Percentiles rank a stretch among this genome's conserved stretches.
Conservation (phyloP, 2,888 invertebrate species). For the Cerastis leucographa region DNA sequence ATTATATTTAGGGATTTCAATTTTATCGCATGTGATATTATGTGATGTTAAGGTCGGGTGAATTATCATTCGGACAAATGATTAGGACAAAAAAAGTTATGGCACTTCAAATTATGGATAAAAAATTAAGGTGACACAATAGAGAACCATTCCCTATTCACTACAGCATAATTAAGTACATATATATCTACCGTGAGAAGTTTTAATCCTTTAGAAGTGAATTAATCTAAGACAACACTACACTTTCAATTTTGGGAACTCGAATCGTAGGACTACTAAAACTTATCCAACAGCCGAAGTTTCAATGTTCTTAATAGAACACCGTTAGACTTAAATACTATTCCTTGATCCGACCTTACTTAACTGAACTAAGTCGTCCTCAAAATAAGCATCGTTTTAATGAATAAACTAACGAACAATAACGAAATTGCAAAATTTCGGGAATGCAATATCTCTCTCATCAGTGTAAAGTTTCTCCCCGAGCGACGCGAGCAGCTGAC, state of each 20-base stretch:
- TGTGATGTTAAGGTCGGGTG: too few species aligned
- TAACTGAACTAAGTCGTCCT: neutral
- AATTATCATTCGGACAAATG: too few species aligned
- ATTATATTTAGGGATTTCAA: too few species aligned
- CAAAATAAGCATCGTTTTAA: neutral
- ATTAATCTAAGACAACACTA: too few species aligned
- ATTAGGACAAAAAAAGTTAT: too few species aligned
- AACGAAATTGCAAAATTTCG: slow-evolving; percentile 25
- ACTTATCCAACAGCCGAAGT: slow-evolving; percentile 10
- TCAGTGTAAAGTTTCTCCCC: slow-evolving; percentile 30
- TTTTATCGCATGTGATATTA: too few species aligned
- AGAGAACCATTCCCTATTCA: too few species aligned
- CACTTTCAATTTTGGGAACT: neutral
- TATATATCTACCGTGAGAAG: too few species aligned
- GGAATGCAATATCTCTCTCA: slow-evolving; percentile 26
- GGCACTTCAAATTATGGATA: too few species aligned
- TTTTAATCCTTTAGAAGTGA: too few species aligned
- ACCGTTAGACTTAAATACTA: neutral
- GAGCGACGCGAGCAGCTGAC: slow-evolving; percentile 35
- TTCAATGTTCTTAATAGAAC: slow-evolving; percentile 2
- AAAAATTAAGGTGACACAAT: too few species aligned
- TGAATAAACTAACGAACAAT: slow-evolving; percentile 11
- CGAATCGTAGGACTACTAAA: slow-evolving; percentile 9
- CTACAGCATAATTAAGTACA: too few species aligned
- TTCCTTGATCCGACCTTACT: neutral